Evolutionary conservation across 2,113 vertebrate genomes (phyloP), one percentile per base, ranked within the genome.

Genomic region (Rhineura floridana): DNA sequence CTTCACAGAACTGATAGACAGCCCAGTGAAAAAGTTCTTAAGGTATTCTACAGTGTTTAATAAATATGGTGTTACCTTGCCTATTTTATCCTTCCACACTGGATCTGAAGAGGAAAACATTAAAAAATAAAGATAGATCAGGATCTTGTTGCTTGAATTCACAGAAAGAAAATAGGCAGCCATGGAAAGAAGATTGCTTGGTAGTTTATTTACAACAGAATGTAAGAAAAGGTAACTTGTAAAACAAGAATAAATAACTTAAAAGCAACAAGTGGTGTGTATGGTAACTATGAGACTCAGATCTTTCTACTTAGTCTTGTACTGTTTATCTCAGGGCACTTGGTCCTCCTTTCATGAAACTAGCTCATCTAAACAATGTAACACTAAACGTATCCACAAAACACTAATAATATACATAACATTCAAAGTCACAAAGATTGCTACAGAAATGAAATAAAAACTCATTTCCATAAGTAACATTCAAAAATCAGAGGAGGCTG

Each of bases 161-260:
- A 5, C 25, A 11, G 55, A 91, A 90, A 93, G 78, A 90, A 88
- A 91, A 89, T 1, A 89, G 84, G 73, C 62, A 90, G 93, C 21
- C 33, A 86, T 96, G 92, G 91, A 96, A 96, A 97, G 96, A 96
- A 97, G 96, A 96, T 93, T 96, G 95, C 91, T 96, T 96, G 90
- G 93, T 95, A 97, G 92, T 98, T 98, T 98, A 98, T 98, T 98
- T 97, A 97, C 97, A 97, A 96, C 86, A 96, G 95, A 95, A 97
- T 94, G 95, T 95, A 94, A 97, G 95, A 96, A 93, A 96, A 97
- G 96, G 93, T 90, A 95, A 95, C 92, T 96, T 96, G 96, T 95
- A 95, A 88, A 88, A 96, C 95, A 96, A 96, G 94, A 97, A 97
- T 96, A 97, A 97, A 97, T 97, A 96, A 97, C 90, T 91, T 82